Conservation (phyloP, 2,797 vertebrate species). For the Liasis olivaceus region DNA sequence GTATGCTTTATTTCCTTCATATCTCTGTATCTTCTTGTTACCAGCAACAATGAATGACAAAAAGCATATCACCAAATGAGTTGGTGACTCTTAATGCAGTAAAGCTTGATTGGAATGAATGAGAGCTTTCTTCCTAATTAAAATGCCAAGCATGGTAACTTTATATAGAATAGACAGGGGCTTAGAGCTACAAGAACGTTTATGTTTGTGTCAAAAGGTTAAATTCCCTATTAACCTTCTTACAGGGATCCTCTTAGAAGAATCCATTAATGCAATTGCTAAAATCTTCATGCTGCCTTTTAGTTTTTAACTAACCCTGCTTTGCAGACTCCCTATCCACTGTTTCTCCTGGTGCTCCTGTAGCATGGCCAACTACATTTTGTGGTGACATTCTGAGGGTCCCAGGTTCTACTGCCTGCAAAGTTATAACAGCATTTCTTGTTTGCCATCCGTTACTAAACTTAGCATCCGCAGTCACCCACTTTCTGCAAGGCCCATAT, state of each 20-base stretch:
- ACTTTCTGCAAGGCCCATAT: background rate
- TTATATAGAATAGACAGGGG: background rate
- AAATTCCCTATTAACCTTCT: background rate
- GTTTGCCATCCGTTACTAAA: background rate
- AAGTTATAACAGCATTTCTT: background rate
- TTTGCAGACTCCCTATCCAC: background rate
- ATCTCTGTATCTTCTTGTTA: no score
- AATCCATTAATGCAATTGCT: background rate
- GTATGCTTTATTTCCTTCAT: no score
- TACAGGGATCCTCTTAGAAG: background rate
- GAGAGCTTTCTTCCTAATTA: background rate
- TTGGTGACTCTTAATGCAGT: background rate
- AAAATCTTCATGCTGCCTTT: background rate
- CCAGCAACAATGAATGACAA: background rate
- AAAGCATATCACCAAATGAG: background rate
- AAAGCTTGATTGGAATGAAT: background rate
- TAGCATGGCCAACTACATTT: no score
- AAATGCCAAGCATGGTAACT: background rate
- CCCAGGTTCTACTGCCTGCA: no score
- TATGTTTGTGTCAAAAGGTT: background rate
- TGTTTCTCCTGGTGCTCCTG: no score
- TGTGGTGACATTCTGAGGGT: background rate
- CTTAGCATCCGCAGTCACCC: background rate
- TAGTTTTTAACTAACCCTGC: background rate
- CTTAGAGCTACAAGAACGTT: background rate